Conservation (phyloP, 2,113 vertebrate genomes). For the Pseudopipra pipra region DNA sequence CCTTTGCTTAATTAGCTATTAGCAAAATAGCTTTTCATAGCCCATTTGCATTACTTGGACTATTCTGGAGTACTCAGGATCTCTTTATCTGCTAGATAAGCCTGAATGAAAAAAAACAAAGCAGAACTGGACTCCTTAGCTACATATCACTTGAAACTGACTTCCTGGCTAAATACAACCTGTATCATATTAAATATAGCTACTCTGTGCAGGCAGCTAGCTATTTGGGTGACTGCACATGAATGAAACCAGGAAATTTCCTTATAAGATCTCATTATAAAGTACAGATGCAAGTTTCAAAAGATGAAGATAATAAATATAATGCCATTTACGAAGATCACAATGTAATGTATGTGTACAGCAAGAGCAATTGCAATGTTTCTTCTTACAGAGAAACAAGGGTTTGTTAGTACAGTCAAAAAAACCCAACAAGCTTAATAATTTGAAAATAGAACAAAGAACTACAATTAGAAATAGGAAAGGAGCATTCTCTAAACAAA, state of each 20-base stretch:
- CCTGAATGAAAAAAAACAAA: not conserved
- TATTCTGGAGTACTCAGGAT: not conserved
- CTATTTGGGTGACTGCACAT: not conserved
- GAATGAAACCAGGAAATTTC: not conserved
- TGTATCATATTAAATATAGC: not conserved
- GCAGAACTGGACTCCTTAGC: not conserved
- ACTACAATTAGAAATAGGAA: not conserved
- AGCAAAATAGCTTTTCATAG: not conserved
- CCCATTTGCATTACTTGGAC: not conserved
- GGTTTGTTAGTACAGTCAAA: not conserved
- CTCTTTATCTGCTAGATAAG: not conserved
- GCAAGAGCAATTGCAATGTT: not conserved
- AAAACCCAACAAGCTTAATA: not conserved
- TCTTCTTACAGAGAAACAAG: constrained; percentile 16
- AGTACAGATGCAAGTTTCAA: not conserved
- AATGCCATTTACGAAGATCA: not conserved
- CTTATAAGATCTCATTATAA: not conserved
- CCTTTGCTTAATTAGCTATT: not conserved
- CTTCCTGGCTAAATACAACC: not conserved
- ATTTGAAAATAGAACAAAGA: not conserved
- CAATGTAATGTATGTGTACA: not conserved
- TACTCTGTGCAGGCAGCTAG: not conserved
- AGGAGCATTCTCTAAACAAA: not conserved
- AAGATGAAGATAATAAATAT: constrained; percentile 16
- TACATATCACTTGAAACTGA: not conserved